phyloP scores from a whole-genome alignment of 2,888 invertebrate genomes.

The Caenorhabditis japonica region DNA sequence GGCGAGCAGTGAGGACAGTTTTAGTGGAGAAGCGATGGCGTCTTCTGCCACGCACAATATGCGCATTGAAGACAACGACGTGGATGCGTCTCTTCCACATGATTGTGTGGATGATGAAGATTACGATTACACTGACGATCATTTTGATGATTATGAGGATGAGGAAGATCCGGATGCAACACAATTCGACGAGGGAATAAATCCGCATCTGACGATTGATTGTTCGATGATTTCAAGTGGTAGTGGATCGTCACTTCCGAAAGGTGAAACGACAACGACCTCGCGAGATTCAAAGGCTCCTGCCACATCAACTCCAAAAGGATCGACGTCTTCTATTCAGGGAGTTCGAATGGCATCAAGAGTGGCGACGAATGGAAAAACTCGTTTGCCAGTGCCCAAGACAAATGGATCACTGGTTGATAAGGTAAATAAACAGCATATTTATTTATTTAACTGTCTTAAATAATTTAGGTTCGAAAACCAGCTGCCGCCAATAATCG shows the following conservation, averaged over 20 bases:
- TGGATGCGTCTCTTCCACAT: slow-evolving; percentile 40
- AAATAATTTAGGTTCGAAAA: slow-evolving; percentile 8
- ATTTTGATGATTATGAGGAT: slow-evolving; percentile 28
- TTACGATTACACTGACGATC: slow-evolving; percentile 30
- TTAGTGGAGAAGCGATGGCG: not conserved
- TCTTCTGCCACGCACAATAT: slow-evolving; percentile 13
- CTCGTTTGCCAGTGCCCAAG: slow-evolving; percentile 39
- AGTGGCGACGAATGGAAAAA: slow-evolving; percentile 30
- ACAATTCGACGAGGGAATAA: slow-evolving; percentile 41
- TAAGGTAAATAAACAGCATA: slow-evolving; percentile 7
- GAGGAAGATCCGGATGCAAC: slow-evolving; percentile 44
- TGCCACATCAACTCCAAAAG: slow-evolving; percentile 49
- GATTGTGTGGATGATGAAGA: slow-evolving; percentile 47
- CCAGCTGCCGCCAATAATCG: slow-evolving; percentile 15
- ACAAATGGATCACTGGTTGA: slow-evolving; percentile 37
- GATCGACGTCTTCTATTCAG: slow-evolving; percentile 27
- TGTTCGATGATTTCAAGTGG: slow-evolving; percentile 50
- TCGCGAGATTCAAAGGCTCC: slow-evolving; percentile 29
- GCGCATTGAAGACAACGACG: slow-evolving; percentile 7
- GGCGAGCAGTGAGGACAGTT: slow-evolving; percentile 47
- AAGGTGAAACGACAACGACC: slow-evolving; percentile 1
- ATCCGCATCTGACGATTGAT: slow-evolving; percentile 48
- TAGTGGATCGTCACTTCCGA: slow-evolving; percentile 8
- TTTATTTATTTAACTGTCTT: not conserved
- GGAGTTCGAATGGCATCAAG: slow-evolving; percentile 15